Percentiles rank a stretch among this genome's conserved stretches.
phyloP scores from a whole-genome alignment of 2,113 vertebrate genomes.

The Pollachius pollachius region DNA sequence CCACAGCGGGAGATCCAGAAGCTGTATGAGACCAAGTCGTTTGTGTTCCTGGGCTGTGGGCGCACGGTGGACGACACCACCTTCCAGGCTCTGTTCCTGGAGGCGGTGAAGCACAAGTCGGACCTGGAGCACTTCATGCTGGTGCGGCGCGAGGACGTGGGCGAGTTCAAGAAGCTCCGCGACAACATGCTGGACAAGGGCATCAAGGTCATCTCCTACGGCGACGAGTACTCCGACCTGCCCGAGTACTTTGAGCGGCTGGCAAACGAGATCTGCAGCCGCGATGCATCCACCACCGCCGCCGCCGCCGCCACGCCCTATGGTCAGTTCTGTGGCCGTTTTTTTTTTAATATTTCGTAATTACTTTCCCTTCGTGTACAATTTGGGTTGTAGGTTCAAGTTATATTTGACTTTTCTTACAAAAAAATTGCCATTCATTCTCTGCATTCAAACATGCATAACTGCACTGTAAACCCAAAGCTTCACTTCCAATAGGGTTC shows the following conservation, averaged over 20 bases:
- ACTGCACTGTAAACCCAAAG: too few species aligned
- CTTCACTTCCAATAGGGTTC: too few species aligned
- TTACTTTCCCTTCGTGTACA: too few species aligned
- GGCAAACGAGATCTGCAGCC: slow-evolving; percentile 83
- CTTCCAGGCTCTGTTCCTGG: slow-evolving; percentile 96
- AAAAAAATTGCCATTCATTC: too few species aligned
- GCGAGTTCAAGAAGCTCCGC: slow-evolving; percentile 92
- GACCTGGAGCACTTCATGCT: slow-evolving; percentile 97
- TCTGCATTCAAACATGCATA: too few species aligned
- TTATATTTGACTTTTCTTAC: too few species aligned
- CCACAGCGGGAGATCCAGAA: slow-evolving; percentile 93
- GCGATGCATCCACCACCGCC: slow-evolving; percentile 70
- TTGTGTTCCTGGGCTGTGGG: slow-evolving; percentile 93
- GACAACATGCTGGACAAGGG: slow-evolving; percentile 98
- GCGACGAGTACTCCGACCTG: slow-evolving; percentile 86
- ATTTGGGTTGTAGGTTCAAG: too few species aligned
- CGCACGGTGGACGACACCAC: slow-evolving; percentile 95
- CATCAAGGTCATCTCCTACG: slow-evolving; percentile 95
- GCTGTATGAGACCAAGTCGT: slow-evolving; percentile 93
- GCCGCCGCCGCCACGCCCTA: slow-evolving; percentile 46
- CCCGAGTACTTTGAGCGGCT: slow-evolving; percentile 90
- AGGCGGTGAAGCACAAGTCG: slow-evolving; percentile 94
- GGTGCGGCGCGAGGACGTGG: slow-evolving; percentile 88
- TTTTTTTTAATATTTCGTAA: too few species aligned
- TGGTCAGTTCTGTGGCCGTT: too few species aligned